These are phyloP conservation scores for Acleris cristana DNA, from an alignment of 2,888 invertebrate genomes.

Conservation along the genomic window DNA sequence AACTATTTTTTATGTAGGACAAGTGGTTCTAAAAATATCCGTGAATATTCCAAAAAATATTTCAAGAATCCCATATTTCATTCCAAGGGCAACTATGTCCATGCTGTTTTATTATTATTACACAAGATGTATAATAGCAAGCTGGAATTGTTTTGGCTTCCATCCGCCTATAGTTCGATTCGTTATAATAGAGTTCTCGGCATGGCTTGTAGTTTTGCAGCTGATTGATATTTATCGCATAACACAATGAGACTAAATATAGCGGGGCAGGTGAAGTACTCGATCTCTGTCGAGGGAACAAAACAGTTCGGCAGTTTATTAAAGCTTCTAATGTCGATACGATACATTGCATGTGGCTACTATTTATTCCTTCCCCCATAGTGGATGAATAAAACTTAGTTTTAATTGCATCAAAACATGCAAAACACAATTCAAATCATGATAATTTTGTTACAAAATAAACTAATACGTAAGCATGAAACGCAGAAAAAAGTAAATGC, in stretches of 20 bases:
- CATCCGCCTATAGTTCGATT: slow-evolving; percentile 34
- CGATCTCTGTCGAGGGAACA: slow-evolving; percentile 61
- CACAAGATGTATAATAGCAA: slow-evolving; percentile 31
- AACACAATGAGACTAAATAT: slow-evolving; percentile 80
- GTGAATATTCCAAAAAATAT: slow-evolving; percentile 39
- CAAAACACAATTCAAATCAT: not conserved
- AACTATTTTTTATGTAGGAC: slow-evolving; percentile 36
- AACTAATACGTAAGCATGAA: too few species aligned
- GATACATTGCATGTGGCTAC: too few species aligned
- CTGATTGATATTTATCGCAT: slow-evolving; percentile 67
- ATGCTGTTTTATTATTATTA: slow-evolving; percentile 40
- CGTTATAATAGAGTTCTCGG: slow-evolving; percentile 23
- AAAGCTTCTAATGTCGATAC: slow-evolving; percentile 3
- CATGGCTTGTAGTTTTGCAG: slow-evolving; percentile 42
- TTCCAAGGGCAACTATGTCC: slow-evolving; percentile 43
- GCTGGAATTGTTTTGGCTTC: slow-evolving; percentile 47
- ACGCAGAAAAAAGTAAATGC: not conserved
- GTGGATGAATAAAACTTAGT: too few species aligned
- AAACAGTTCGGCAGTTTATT: slow-evolving; percentile 40
- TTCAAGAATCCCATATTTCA: slow-evolving; percentile 42
- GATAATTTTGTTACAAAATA: not conserved
- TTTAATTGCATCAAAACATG: too few species aligned
- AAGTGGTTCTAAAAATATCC: slow-evolving; percentile 35
- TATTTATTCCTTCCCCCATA: too few species aligned
- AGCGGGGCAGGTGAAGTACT: slow-evolving; percentile 68